Conservation (phyloP, 2,797 vertebrate species). For the Cossypha caffra region DNA sequence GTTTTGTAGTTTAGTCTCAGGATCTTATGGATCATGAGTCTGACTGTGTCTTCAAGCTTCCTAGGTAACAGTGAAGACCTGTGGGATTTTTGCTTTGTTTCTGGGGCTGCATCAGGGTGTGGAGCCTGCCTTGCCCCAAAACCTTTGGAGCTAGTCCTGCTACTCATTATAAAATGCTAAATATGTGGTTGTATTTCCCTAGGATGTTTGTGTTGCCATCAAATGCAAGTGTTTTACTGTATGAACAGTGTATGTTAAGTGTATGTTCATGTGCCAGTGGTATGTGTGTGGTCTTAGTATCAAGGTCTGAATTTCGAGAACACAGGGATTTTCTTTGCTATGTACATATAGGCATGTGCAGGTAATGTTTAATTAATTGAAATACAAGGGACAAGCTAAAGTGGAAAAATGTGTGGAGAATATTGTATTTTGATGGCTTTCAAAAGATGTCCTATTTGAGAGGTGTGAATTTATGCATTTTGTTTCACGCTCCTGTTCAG, state of each 20-base stretch:
- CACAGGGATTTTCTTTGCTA: not conserved
- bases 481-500: not conserved
- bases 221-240: not conserved
- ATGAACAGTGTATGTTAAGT: not conserved
- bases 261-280: not conserved
- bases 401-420: not conserved
- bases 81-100: not conserved
- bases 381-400: not conserved
- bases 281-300: not conserved
- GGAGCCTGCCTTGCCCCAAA: not conserved
- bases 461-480: constrained; percentile 56
- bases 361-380: not conserved
- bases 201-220: not conserved
- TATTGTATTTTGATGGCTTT: not conserved
- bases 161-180: not conserved
- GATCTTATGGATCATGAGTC: not conserved
- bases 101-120: not conserved
- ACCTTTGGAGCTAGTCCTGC: not conserved
- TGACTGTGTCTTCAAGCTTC: not conserved
- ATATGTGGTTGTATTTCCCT: not conserved
- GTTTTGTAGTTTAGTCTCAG: not conserved
- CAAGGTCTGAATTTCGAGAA: not conserved
- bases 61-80: not conserved
- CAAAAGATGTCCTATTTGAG: constrained; percentile 4
- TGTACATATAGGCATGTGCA: not conserved